Base-by-base conservation (phyloP, 2,888 invertebrate genomes). In the Pheosia gnoma region DNA sequence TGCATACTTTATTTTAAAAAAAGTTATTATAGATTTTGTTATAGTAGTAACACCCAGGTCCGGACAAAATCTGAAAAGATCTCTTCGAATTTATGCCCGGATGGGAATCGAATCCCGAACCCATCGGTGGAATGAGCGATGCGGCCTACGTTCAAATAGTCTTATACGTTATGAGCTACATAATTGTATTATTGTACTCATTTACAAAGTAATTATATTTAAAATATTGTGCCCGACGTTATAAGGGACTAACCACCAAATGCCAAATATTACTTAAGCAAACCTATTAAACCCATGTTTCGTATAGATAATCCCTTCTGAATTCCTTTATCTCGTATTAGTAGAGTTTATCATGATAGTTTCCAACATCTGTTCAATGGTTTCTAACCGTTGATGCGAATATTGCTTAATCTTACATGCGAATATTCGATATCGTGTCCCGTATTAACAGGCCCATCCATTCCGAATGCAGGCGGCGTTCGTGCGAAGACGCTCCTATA, bases 401-500 rank as follows among this genome's bases (percentile, higher is more conserved):
- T 74, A 66, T 59, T 55, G 59, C 60, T 59, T 70, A 66, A 75
- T 75, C 70, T 65, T 67, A 77, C 71, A 77, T 63, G 68, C 72
- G 70, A 74, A 68, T 74, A 70, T 65, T 67, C 66, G 51, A 60
- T 67, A 70, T 57, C 60, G 59, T 66, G 63, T 65, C 64, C 36
- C 70, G 62, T 68, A 68, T 69, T 70, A 73, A 71, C 68, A 57
- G 60, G 67, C 57, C 65, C 66, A 72, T 75, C 69, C 66, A 74
- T 51, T 6, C 66, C 67, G 74, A 70, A 70, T 75, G 73, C 73
- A 2, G 25, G 75, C 77, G 73, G 72, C 74, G 71, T 70, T 63
- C 65, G 64, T 67, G 68, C 71, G 72, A 74, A 74, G 82, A 83
- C 80, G 78, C 77, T 75, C 75, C 77, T 78, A 75, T 87, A 88